phyloP scores from a whole-genome alignment of 2,888 invertebrate genomes.

The Clunio marinus region DNA sequence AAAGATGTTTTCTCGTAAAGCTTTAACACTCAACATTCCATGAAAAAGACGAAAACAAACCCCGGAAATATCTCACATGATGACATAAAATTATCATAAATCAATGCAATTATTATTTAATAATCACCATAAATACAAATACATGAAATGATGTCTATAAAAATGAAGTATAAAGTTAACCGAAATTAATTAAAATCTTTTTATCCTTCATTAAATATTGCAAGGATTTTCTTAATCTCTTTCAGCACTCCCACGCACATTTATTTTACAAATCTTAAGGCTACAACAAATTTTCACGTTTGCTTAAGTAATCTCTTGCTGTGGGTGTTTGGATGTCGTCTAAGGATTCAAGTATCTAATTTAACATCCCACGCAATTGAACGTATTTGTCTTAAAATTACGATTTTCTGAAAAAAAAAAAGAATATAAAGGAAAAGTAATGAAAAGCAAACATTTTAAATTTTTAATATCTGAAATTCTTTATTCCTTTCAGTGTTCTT shows the following conservation, averaged over 20 bases:
- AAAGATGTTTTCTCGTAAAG: conserved; percentile 84
- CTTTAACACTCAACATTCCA: neutral
- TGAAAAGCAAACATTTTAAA: neutral
- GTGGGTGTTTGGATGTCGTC: too few relatives aligned
- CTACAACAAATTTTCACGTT: too few relatives aligned
- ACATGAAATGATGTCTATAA: neutral
- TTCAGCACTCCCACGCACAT: too few relatives aligned
- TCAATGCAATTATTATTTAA: conserved; percentile 26
- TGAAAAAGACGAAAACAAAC: neutral
- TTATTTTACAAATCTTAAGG: too few relatives aligned
- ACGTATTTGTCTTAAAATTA: too few relatives aligned
- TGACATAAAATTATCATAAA: neutral
- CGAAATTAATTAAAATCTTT: too few relatives aligned
- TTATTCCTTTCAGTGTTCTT: conserved; percentile 27
- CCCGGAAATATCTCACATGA: too few relatives aligned
- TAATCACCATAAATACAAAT: neutral
- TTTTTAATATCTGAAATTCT: conserved; percentile 19
- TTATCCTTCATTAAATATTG: too few relatives aligned
- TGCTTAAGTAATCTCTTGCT: too few relatives aligned
- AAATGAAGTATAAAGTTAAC: neutral
- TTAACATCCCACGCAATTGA: too few relatives aligned
- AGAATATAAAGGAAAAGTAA: neutral
- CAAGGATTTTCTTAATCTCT: too few relatives aligned
- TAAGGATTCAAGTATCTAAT: too few relatives aligned
- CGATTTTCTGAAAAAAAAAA: conserved; percentile 10